A percentile compares a stretch with the other conserved stretches of the same genome.
Conservation (phyloP, 2,888 invertebrate genomes). For the Clistopyga incitator region DNA sequence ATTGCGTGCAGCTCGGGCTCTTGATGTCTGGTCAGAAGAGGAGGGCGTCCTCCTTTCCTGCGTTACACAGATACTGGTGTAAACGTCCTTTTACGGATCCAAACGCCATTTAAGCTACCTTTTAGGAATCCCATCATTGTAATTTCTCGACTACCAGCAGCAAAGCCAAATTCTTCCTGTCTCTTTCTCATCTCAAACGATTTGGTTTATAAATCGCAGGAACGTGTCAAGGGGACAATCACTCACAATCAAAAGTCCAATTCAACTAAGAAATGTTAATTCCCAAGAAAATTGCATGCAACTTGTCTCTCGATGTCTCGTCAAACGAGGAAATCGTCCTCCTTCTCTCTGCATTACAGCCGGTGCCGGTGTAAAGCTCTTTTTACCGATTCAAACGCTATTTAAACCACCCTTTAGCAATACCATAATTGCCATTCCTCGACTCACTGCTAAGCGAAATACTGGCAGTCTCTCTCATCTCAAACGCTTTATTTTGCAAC, state of each 20-base stretch:
- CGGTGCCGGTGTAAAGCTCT: not conserved
- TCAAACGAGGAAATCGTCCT: slow-evolving; percentile 8
- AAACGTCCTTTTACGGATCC: slow-evolving; percentile 17
- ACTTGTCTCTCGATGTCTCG: slow-evolving; percentile 7
- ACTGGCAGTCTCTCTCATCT: not conserved
- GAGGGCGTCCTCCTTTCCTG: slow-evolving; percentile 21
- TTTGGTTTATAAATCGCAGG: not conserved
- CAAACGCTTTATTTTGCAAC: not conserved
- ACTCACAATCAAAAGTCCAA: no score
- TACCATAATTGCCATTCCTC: not conserved
- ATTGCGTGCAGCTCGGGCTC: slow-evolving; percentile 70
- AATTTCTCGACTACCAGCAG: not conserved
- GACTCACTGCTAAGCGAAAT: not conserved
- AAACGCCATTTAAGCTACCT: not conserved
- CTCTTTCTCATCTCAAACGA: not conserved
- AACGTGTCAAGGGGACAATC: no score
- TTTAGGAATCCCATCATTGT: not conserved
- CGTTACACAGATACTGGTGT: not conserved
- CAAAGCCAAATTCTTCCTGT: not conserved
- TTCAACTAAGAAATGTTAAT: no score
- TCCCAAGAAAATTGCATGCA: slow-evolving; percentile 73
- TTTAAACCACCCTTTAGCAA: not conserved
- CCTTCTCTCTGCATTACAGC: slow-evolving; percentile 16
- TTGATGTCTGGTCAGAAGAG: slow-evolving; percentile 3
- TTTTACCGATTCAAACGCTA: slow-evolving; percentile 22